Percentiles rank a stretch among this genome's conserved stretches.
Evolutionary conservation across 2,113 vertebrate species (phyloP).

Genomic region (Turdus rufiventris): DNA sequence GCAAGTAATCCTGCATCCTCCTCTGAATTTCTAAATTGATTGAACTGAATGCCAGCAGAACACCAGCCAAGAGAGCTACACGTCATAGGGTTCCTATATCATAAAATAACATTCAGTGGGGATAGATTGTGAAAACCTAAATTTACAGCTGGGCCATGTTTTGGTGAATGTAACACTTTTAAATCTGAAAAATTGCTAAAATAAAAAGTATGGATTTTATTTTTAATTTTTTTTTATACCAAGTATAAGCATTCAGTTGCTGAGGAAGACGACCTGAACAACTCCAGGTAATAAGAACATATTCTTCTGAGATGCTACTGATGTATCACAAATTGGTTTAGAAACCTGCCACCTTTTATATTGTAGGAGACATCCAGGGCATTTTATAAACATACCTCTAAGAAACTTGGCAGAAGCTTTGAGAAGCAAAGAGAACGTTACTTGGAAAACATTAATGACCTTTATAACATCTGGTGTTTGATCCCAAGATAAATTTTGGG

Average conservation of each 20-base stretch:
- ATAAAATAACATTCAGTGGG: background rate
- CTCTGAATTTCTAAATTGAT: background rate
- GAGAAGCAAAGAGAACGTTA: conserved; percentile 46
- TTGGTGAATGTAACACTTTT: background rate
- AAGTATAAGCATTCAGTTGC: background rate
- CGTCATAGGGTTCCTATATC: background rate
- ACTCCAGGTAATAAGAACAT: background rate
- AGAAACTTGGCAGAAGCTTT: conserved; percentile 40
- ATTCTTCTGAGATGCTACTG: conserved; percentile 2
- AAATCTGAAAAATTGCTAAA: background rate
- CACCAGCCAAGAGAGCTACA: background rate
- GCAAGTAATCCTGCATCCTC: background rate
- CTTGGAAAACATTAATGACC: conserved; percentile 51
- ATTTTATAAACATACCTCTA: background rate
- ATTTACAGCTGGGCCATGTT: background rate
- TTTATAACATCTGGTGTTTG: conserved; percentile 43
- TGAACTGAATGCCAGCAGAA: background rate
- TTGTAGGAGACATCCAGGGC: background rate
- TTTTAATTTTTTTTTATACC: background rate
- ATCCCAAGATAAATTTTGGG: conserved; percentile 31
- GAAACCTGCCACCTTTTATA: background rate
- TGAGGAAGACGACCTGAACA: background rate
- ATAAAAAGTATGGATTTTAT: background rate
- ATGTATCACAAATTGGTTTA: background rate
- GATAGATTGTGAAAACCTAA: background rate